Evolutionary conservation across 2,113 vertebrate genomes (phyloP).

Genomic region (Prinia subflava): DNA sequence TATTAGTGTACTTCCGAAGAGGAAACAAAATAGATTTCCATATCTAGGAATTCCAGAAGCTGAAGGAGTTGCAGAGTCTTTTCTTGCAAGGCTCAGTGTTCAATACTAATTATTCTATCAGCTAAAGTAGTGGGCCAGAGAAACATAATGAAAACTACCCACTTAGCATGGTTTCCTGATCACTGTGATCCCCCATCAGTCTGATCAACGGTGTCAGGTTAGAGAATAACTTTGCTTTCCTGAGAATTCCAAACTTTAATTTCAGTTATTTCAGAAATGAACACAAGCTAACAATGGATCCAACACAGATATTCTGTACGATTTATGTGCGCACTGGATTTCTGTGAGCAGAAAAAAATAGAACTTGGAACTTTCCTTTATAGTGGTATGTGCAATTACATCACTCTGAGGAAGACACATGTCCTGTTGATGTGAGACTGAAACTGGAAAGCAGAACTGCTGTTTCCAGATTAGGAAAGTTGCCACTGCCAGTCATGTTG

Average conservation of each 20-base stretch:
- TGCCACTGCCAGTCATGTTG: neutral
- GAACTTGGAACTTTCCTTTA: neutral
- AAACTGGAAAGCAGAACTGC: conserved; percentile 51
- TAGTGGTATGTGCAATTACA: neutral
- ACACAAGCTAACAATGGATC: neutral
- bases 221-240: neutral
- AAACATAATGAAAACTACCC: neutral
- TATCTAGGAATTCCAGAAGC: neutral
- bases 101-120: neutral
- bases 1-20: neutral
- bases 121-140: neutral
- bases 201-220: neutral
- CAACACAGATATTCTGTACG: neutral
- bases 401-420: conserved; percentile 36
- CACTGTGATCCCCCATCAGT: neutral
- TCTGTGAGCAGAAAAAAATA: neutral
- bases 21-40: neutral
- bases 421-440: conserved; percentile 21
- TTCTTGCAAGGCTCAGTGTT: neutral
- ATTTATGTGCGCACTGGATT: neutral
- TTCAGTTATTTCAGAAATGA: neutral
- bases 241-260: neutral
- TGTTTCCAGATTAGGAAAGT: conserved; percentile 25
- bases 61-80: neutral
- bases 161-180: neutral